phyloP scores from a whole-genome alignment of 2,113 vertebrate species.

The Tyrannus savana region DNA sequence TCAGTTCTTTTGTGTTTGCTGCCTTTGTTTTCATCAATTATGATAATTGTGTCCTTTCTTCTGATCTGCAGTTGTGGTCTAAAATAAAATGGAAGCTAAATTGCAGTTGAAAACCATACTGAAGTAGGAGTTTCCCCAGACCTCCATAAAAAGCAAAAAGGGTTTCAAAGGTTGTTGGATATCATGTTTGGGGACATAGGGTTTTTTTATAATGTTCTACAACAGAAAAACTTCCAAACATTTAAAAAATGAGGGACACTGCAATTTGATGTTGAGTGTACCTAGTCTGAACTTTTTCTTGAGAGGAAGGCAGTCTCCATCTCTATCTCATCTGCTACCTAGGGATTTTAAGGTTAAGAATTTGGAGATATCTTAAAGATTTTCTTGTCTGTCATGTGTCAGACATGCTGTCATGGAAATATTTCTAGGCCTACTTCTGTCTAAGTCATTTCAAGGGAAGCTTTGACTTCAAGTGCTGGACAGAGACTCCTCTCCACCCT shows the following conservation, averaged over 20 bases:
- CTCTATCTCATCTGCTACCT: background rate
- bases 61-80: background rate
- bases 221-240: background rate
- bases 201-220: background rate
- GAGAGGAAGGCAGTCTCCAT: background rate
- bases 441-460: background rate
- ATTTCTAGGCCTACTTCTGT: background rate
- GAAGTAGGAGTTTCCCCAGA: background rate
- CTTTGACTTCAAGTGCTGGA: background rate
- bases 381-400: background rate
- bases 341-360: background rate
- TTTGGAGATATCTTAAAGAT: background rate
- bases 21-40: background rate
- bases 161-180: background rate
- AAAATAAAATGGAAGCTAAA: background rate
- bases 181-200: background rate
- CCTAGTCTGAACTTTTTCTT: background rate
- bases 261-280: background rate
- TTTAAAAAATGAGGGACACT: background rate
- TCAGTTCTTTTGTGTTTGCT: background rate
- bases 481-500: background rate
- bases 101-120: background rate
- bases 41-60: background rate
- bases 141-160: background rate
- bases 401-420: background rate